Conservation (phyloP, 2,113 vertebrate genomes). For the Sinocyclocheilus anshuiensis region DNA sequence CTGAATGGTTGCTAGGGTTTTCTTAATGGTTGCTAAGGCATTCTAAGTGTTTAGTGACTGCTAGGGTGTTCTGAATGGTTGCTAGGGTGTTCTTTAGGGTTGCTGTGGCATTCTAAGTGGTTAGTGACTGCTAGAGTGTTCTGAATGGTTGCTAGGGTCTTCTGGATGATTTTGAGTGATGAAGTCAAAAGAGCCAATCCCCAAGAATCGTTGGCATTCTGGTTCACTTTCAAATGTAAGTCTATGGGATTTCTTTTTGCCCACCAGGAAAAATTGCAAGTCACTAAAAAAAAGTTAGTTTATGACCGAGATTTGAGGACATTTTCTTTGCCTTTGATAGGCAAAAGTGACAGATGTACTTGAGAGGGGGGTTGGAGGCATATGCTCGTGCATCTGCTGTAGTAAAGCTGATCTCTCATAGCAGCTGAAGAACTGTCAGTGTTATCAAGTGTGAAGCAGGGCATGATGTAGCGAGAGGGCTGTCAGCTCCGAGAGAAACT, state of each 20-base stretch:
- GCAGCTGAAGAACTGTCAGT: constrained; percentile 38
- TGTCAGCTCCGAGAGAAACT: not conserved
- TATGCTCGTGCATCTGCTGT: constrained; percentile 27
- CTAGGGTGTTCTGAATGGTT: not conserved
- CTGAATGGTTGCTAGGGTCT: not conserved
- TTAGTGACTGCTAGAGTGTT: not conserved
- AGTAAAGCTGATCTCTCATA: constrained; percentile 23
- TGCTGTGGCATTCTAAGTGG: not conserved
- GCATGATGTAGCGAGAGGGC: not conserved
- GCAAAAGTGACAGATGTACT: constrained; percentile 28
- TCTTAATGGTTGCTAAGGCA: not conserved
- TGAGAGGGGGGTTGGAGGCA: not conserved
- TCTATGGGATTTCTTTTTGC: not conserved
- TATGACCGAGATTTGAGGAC: not conserved
- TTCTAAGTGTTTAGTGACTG: not conserved
- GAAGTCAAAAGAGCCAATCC: not conserved
- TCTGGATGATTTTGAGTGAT: not conserved
- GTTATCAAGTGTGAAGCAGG: constrained; percentile 24
- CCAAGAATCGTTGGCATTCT: not conserved
- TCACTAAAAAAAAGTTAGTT: not conserved
- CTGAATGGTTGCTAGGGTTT: not conserved
- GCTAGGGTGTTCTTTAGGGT: not conserved
- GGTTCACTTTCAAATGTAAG: not conserved
- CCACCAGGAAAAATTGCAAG: not conserved
- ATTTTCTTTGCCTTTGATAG: not conserved